These are phyloP conservation scores for Netelia fuscicornis DNA, from an alignment of 2,888 invertebrate species.

Conservation along the genomic window DNA sequence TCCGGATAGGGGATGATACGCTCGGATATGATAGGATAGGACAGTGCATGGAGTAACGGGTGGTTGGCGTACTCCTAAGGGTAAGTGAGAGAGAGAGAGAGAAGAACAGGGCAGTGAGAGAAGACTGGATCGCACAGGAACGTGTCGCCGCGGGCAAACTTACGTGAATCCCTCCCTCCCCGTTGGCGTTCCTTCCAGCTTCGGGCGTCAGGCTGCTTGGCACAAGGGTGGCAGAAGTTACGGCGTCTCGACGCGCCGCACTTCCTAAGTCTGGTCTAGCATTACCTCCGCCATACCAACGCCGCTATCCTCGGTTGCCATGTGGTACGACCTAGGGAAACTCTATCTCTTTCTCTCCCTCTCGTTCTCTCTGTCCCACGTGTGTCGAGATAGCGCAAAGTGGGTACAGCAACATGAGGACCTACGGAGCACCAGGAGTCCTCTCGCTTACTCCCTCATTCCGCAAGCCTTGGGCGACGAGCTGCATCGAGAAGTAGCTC, in stretches of 20 bases:
- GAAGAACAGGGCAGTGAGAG: slow-evolving; percentile 41
- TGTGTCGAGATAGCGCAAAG: slow-evolving; percentile 29
- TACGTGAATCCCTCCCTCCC: slow-evolving; percentile 76
- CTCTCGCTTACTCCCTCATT: slow-evolving; percentile 38
- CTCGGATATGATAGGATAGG: slow-evolving; percentile 78
- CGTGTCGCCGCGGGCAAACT: slow-evolving; percentile 80
- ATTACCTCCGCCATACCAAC: slow-evolving; percentile 74
- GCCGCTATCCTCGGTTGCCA: slow-evolving; percentile 27
- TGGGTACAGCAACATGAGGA: slow-evolving; percentile 34
- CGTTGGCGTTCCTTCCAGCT: slow-evolving; percentile 71
- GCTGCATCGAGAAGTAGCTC: slow-evolving; percentile 76
- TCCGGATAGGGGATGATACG: slow-evolving; percentile 65
- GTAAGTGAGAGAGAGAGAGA: slow-evolving; percentile 15
- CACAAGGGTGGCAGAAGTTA: slow-evolving; percentile 83
- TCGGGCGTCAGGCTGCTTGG: slow-evolving; percentile 79
- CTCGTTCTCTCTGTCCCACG: background rate
- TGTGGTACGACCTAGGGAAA: slow-evolving; percentile 49
- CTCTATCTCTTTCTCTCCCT: slow-evolving; percentile 15
- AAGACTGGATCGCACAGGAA: slow-evolving; percentile 68
- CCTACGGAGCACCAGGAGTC: slow-evolving; percentile 17
- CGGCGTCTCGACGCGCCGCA: slow-evolving; percentile 83
- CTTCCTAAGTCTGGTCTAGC: slow-evolving; percentile 81
- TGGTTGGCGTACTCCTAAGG: slow-evolving; percentile 29
- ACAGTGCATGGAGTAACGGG: slow-evolving; percentile 65
- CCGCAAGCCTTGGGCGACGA: slow-evolving; percentile 71